Evolutionary conservation across 2,113 vertebrate genomes (phyloP).

Genomic region (Phalacrocorax aristotelis): DNA sequence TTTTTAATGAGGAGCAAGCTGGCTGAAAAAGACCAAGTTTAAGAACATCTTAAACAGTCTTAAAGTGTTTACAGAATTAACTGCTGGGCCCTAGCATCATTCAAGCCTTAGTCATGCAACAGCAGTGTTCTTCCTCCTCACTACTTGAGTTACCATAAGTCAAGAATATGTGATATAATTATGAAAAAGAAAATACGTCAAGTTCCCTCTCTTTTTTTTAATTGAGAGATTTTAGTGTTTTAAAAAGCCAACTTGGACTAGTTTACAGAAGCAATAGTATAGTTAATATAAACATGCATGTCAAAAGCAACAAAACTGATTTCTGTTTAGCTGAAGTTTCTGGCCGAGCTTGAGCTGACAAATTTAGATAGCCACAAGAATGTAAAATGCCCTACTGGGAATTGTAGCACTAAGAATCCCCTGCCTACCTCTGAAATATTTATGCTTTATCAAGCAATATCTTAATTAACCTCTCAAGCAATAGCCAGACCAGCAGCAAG

Average conservation of each 20-base stretch:
- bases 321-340: conserved; percentile 5
- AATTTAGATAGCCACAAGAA: conserved; percentile 27
- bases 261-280: neutral
- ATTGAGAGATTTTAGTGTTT: neutral
- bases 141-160: neutral
- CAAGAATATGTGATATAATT: neutral
- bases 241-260: neutral
- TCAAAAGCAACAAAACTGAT: neutral
- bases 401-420: neutral
- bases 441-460: neutral
- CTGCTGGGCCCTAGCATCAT: neutral
- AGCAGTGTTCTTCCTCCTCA: neutral
- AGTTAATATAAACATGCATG: neutral
- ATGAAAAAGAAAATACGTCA: neutral
- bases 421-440: conserved; percentile 7
- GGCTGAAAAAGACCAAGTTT: neutral
- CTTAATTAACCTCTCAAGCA: neutral
- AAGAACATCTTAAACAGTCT: neutral
- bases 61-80: neutral
- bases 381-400: neutral
- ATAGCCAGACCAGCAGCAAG: neutral
- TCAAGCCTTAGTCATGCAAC: neutral
- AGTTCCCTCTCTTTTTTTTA: neutral
- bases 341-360: neutral
- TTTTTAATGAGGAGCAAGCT: neutral